phyloP scores from a whole-genome alignment of 2,113 vertebrate species.

The Thryonomys swinderianus region DNA sequence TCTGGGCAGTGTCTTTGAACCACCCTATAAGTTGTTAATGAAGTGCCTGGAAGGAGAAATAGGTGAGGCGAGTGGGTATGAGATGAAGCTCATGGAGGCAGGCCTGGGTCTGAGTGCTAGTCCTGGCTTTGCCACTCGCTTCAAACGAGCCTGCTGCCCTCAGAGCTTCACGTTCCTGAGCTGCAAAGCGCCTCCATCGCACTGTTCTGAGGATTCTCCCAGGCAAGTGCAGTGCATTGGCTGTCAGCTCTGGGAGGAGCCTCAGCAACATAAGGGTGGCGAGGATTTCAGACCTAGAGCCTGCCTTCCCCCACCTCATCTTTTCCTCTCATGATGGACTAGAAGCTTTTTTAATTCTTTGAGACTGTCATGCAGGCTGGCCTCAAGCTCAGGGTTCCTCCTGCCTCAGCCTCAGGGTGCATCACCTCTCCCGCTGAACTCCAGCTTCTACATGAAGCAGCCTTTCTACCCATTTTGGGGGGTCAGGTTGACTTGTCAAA shows the following conservation, averaged over 20 bases:
- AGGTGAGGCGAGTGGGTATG: fast-evolving
- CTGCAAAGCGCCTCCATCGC: no score
- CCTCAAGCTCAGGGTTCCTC: neutral
- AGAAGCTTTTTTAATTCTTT: neutral
- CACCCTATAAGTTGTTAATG: fast-evolving
- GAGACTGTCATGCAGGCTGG: neutral
- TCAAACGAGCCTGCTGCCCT: neutral
- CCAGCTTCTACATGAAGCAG: neutral
- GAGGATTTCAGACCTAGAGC: neutral
- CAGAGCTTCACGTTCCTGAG: neutral
- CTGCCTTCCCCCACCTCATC: neutral
- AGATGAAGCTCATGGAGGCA: fast-evolving
- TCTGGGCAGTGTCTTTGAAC: neutral
- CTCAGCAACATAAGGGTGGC: fast-evolving
- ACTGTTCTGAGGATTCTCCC: neutral
- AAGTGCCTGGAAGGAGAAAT: fast-evolving
- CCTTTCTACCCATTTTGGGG: neutral
- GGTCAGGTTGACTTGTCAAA: neutral
- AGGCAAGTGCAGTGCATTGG: fast-evolving
- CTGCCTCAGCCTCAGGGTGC: neutral
- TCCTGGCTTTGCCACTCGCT: neutral
- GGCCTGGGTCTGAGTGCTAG: neutral
- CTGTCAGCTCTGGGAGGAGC: fast-evolving
- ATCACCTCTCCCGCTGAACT: fast-evolving
- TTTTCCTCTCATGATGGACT: neutral